Base-by-base conservation (phyloP, 2,113 vertebrate species). In the Orthonyx spaldingii region DNA sequence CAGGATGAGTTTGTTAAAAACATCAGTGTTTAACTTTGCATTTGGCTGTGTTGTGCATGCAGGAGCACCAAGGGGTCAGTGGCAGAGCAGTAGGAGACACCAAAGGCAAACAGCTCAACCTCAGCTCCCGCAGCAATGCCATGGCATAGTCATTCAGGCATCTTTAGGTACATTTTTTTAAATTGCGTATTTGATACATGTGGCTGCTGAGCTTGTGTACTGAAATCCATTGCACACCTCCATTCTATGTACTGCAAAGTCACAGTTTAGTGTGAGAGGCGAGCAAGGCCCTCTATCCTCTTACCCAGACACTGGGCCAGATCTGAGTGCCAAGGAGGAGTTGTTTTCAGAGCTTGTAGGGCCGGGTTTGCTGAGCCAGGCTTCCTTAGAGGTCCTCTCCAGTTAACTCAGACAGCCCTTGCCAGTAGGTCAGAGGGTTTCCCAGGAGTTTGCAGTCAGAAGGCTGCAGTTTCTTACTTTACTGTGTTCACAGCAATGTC, bases 131-230 rank as follows among this genome's bases (percentile, higher is more conserved):
- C 35, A 60, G 39, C 16, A 55, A 0, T 55, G 57, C 50, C 37
- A 4, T 4, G 32, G 52, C 32, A 9, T 7, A 1, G 26, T 5
- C 33, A 28, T 3, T 28, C 19, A 22, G 30, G 46, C 42, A 37
- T 39, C 49, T 23, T 41, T 8, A 49, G 32, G 14, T 44, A 3
- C 10, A 4, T 35, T 21, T n/a, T 32, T 63, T 46, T 7, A 2
- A 42, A 53, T 15, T 42, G n/a, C 0, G 0, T 37, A 10, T 47
- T 71, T 56, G 35, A 10, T 33, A 33, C 16, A 0, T 11, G 42
- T 55, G 60, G 37, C 68, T 89, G 89, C 39, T 30, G 53, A 69
- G 64, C 44, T 82, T 26, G 28, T 26, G 2, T 32, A 6, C 3
- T 66, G 74, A 63, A 66, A 42, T 50, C 37, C 19, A 10, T 9